A percentile compares a stretch with the other conserved stretches of the same genome.
phyloP scores from a whole-genome alignment of 2,888 invertebrate genomes.

The Oxycera nigricornis region DNA sequence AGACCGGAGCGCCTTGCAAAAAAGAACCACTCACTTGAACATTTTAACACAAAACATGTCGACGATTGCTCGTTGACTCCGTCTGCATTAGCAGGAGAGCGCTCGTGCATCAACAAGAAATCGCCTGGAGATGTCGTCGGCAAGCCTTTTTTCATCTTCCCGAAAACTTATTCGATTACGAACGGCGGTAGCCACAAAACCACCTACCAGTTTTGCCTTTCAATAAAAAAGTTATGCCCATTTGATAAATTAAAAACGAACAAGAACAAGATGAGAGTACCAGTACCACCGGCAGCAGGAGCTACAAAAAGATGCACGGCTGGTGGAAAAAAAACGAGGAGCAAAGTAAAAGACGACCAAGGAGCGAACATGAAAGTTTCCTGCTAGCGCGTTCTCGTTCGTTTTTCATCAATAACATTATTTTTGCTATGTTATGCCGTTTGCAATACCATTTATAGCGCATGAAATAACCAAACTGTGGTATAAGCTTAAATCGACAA shows the following conservation, averaged over 20 bases:
- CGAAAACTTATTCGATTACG: conserved; percentile 13
- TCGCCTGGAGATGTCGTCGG: conserved; percentile 16
- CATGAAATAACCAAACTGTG: not conserved
- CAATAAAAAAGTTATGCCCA: conserved; percentile 16
- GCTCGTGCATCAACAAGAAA: conserved; percentile 7
- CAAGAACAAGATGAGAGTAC: not conserved
- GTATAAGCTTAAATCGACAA: not conserved
- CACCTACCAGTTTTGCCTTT: not conserved
- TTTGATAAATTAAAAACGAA: conserved; percentile 2
- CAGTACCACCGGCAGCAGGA: not conserved
- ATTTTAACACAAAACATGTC: not conserved
- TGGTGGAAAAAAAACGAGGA: not conserved
- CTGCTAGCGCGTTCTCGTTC: conserved; percentile 1
- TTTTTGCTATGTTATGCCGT: conserved; percentile 16
- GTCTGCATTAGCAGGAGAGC: not conserved
- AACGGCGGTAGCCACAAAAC: conserved; percentile 17
- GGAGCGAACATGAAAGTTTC: not conserved
- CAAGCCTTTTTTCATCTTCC: conserved; percentile 24
- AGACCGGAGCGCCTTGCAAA: not conserved
- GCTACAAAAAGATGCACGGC: not conserved
- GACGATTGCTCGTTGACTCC: not conserved
- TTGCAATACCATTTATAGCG: conserved; percentile 24
- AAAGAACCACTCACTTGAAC: not conserved
- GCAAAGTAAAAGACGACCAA: not conserved
- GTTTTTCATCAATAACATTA: conserved; percentile 14